Evolutionary conservation across 2,888 invertebrate genomes (phyloP).

Genomic region (Allacma fusca): DNA sequence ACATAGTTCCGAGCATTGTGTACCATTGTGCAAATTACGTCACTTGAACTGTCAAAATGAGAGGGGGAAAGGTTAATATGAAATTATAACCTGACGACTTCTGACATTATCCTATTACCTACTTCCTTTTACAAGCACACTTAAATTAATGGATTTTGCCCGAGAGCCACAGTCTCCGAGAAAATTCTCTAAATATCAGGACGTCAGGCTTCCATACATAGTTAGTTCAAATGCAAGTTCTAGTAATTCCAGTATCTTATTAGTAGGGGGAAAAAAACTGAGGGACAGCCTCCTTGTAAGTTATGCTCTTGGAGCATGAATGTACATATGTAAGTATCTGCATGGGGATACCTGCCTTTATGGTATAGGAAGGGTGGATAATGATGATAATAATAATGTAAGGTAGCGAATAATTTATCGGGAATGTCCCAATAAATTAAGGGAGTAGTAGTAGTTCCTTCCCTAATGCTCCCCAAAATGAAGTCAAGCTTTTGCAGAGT

Average conservation of each 20-base stretch:
- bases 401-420: conserved; percentile 33
- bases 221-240: neutral
- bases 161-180: neutral
- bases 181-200: neutral
- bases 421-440: conserved; percentile 24
- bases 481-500: no score
- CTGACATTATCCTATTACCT: conserved; percentile 36
- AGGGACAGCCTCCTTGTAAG: no score
- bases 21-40: conserved; percentile 4
- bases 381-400: conserved; percentile 25
- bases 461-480: no score
- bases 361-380: neutral
- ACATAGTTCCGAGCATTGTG: neutral
- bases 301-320: no score
- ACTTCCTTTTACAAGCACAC: conserved; percentile 6
- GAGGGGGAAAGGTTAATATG: conserved; percentile 22
- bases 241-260: no score
- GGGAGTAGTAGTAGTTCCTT: conserved; percentile 36
- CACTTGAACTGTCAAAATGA: conserved; percentile 12
- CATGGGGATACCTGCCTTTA: neutral
- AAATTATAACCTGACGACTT: conserved; percentile 25
- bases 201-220: neutral
- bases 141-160: conserved; percentile 32
- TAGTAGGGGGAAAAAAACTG: no score
- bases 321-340: neutral